Percentiles rank a stretch among this genome's conserved stretches.
Evolutionary conservation across 1,140 invertebrate genomes (phyloP).

Genomic region (Chironomus striatipennis): DNA sequence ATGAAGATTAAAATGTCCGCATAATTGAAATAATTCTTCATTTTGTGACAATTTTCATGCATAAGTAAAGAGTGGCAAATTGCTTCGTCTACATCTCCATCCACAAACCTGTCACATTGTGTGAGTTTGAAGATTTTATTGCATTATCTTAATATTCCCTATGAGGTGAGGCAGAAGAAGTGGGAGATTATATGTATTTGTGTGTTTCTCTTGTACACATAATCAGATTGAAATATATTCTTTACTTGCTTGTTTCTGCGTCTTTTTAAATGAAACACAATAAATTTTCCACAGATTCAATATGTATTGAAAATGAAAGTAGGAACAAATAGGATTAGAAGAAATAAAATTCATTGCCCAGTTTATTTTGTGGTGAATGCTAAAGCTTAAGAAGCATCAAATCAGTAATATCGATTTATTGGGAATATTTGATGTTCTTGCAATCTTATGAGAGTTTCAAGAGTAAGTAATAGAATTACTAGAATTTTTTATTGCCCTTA

Average conservation of each 20-base stretch:
- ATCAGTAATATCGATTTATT: no score
- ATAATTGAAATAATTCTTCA: constrained; percentile 19
- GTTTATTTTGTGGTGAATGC: no score
- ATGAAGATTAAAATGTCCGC: constrained; percentile 7
- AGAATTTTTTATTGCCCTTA: no score
- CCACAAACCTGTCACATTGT: not conserved
- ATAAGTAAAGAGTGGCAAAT: constrained; percentile 10
- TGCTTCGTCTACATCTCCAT: not conserved
- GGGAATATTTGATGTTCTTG: no score
- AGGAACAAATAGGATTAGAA: no score
- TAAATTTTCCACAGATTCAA: not conserved
- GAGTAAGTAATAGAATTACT: no score
- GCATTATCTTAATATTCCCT: not conserved
- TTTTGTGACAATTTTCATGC: not conserved
- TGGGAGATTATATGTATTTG: not conserved
- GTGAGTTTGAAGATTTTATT: not conserved
- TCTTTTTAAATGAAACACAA: not conserved
- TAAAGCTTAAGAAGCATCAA: no score
- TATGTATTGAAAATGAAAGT: no score
- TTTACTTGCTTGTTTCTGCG: not conserved
- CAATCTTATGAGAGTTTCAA: no score
- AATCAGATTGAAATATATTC: no score
- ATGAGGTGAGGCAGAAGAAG: not conserved
- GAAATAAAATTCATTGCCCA: no score
- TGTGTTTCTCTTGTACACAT: not conserved